These are phyloP conservation scores for Muscicapa striata DNA, from an alignment of 2,797 vertebrate genomes.

Conservation along the genomic window DNA sequence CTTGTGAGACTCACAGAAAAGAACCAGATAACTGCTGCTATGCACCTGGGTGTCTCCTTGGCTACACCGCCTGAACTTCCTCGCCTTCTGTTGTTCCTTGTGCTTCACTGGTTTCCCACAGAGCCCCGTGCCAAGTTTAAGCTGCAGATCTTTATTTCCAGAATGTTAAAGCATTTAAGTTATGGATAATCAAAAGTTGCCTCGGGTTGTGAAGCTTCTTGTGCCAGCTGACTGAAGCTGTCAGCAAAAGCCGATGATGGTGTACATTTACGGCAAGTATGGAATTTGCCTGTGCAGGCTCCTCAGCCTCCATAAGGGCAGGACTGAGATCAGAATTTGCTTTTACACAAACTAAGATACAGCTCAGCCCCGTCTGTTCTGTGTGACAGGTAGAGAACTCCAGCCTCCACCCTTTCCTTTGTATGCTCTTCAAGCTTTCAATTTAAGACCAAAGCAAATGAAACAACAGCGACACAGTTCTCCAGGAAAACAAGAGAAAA, in stretches of 20 bases:
- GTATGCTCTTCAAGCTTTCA: neutral
- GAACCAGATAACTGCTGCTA: neutral
- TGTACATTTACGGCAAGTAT: neutral
- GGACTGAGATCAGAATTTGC: neutral
- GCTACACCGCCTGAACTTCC: conserved; percentile 33
- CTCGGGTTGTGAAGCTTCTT: conserved; percentile 18
- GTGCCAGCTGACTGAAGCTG: conserved; percentile 52
- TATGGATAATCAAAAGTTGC: conserved; percentile 54
- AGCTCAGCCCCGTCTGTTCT: neutral
- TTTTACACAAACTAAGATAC: neutral
- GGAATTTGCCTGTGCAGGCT: conserved; percentile 59
- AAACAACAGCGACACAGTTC: neutral
- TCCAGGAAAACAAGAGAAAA: neutral
- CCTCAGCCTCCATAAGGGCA: neutral
- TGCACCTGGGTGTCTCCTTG: conserved; percentile 45
- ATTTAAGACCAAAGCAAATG: neutral
- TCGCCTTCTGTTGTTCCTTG: conserved; percentile 4
- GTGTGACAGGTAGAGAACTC: neutral
- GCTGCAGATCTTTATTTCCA: conserved; percentile 36
- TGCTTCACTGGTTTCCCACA: conserved; percentile 20
- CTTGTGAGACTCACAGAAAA: conserved; percentile 5
- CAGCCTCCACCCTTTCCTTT: neutral
- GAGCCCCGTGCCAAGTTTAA: conserved; percentile 27
- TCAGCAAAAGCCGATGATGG: neutral
- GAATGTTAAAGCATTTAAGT: conserved; percentile 34